Evolutionary conservation across 2,888 invertebrate species (phyloP).

Genomic region (Lasioglossum villosulum): DNA sequence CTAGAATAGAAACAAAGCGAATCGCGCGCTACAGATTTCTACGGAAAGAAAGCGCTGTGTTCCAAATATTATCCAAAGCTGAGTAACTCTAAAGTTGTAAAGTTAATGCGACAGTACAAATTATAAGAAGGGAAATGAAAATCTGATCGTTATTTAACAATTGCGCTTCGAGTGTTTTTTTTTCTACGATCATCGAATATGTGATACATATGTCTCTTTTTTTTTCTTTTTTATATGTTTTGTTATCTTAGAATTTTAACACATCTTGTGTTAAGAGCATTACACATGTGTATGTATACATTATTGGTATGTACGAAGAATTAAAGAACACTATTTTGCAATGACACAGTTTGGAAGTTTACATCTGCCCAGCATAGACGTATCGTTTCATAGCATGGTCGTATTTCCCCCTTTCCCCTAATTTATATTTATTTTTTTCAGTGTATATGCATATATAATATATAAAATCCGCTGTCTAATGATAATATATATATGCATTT

Average conservation of each 20-base stretch:
- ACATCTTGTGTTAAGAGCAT: conserved; percentile 6
- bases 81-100: conserved; percentile 61
- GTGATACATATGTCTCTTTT: conserved; percentile 22
- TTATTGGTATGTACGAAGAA: conserved; percentile 20
- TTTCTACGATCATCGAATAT: conserved; percentile 36
- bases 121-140: conserved; percentile 59
- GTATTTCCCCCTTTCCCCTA: neutral
- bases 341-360: conserved; percentile 4
- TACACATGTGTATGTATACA: conserved; percentile 3
- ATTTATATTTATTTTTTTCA: neutral
- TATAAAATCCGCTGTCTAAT: too few species aligned
- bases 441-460: neutral
- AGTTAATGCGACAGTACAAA: conserved; percentile 77
- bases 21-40: neutral
- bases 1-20: neutral
- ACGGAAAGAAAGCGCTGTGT: conserved; percentile 38
- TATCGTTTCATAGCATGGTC: neutral
- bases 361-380: neutral
- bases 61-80: conserved; percentile 76
- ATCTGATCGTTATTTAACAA: conserved; percentile 45
- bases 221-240: conserved; percentile 16
- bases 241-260: conserved; percentile 24
- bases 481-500: too few species aligned
- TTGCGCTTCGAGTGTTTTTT: conserved; percentile 30
- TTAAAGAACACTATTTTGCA: conserved; percentile 39